These are phyloP conservation scores for Battus philenor DNA, from an alignment of 1,140 invertebrate genomes.

Conservation along the genomic window DNA sequence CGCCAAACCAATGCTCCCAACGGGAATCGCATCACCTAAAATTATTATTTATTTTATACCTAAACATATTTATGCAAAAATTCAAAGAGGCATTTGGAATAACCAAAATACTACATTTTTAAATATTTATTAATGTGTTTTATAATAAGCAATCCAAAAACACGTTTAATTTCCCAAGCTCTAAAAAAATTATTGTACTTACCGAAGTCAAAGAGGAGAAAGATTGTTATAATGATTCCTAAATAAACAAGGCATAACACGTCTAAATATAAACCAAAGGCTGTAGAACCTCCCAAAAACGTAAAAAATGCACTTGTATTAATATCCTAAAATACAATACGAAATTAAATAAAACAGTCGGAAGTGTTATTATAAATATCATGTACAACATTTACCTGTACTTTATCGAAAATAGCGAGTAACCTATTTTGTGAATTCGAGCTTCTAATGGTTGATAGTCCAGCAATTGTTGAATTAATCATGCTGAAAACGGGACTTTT, in stretches of 20 bases:
- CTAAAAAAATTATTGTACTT: too few relatives aligned
- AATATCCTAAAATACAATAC: slow-evolving; percentile 38
- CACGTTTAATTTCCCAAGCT: too few relatives aligned
- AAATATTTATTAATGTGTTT: too few relatives aligned
- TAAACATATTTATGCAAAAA: too few relatives aligned
- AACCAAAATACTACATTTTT: too few relatives aligned
- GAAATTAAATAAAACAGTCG: slow-evolving; percentile 5
- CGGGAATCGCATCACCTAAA: slow-evolving; percentile 39
- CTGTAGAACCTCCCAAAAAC: slow-evolving; percentile 47
- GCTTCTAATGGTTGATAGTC: slow-evolving; percentile 68
- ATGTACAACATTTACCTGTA: slow-evolving; percentile 53
- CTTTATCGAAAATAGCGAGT: slow-evolving; percentile 79
- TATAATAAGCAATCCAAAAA: too few relatives aligned
- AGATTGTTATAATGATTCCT: slow-evolving; percentile 42
- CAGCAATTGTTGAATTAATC: slow-evolving; percentile 70
- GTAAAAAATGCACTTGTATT: slow-evolving; percentile 61
- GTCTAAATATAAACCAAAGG: slow-evolving; percentile 63
- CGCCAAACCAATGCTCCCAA: slow-evolving; percentile 84
- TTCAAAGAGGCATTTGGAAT: too few relatives aligned
- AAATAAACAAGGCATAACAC: slow-evolving; percentile 55
- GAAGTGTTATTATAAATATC: background rate
- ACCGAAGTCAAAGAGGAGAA: slow-evolving; percentile 61
- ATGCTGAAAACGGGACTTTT: slow-evolving; percentile 75
- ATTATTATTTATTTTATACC: background rate
- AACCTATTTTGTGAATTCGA: slow-evolving; percentile 75